Evolutionary conservation across 2,113 vertebrate species (phyloP), one percentile per base, ranked within the genome.

Genomic region (Oxygymnocypris stewartii): DNA sequence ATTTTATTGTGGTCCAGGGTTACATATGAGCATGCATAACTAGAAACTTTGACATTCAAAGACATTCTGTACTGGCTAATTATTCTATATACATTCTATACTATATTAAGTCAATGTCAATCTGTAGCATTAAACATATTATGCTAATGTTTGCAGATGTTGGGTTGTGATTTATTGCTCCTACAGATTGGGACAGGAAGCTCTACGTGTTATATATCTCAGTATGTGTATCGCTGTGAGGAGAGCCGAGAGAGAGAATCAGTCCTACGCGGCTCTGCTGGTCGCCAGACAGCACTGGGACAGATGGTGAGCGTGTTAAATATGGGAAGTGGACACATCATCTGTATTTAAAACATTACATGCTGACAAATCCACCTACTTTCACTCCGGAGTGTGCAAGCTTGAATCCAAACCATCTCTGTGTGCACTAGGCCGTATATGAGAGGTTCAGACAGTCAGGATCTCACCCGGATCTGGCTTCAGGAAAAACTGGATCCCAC

Each of bases 261-360:
- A 67, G n/a, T 92, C 91, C 14, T 90, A 92, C 63, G n/a, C 82
- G 0, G 94, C 94, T 40, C 88, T 94, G 8, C 89, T 95, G 82
- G 93, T 92, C 57, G 91, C 93, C 28, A 86, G 61, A 84, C 94
- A 94, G 87, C 91, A 91, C 84, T 96, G 94, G 95, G 91, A 95
- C 49, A 88, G 86, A 28, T 95, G 95, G 95, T 95, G 84, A 93
- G 89, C 0, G 9, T 54, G 44, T 35, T 73, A 47, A 47, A 35
- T 42, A 78, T 54, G 44, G 47, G 12, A 20, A n/a, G 57, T 59
- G 23, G 57, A 59, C 57, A 59, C 20, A 59, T 59, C 57, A 59
- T 59, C 2, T 0, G 8, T 59, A n/a, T 18, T 49, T 51, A 8
- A 75, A 47, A 74, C 57, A 80, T 8, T 28, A 37, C 28, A 67